Conservation (phyloP, 2,113 vertebrate genomes). For the Hippocampus abdominalis region DNA sequence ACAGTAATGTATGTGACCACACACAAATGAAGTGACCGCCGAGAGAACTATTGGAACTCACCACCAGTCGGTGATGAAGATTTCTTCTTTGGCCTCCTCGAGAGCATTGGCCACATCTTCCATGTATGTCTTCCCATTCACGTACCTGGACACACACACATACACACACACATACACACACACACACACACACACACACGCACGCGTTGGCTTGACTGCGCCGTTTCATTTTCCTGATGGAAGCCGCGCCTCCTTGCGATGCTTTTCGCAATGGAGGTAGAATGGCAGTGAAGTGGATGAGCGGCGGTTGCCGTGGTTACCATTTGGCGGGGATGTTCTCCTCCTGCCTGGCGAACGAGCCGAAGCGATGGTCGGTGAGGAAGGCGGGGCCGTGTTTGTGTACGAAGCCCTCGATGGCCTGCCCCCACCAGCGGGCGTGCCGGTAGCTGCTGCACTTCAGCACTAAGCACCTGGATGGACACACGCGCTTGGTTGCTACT, state of each 20-base stretch:
- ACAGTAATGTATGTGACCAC: not conserved
- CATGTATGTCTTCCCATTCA: conserved; percentile 91
- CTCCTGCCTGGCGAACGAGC: conserved; percentile 83
- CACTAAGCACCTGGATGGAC: conserved; percentile 78
- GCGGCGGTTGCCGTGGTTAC: conserved; percentile 59
- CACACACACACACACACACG: not conserved
- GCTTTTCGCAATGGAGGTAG: not conserved
- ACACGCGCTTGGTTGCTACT: not conserved
- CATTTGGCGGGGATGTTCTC: conserved; percentile 84
- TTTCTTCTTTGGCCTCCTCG: conserved; percentile 90
- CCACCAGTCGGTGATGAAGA: conserved; percentile 99
- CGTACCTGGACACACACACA: conserved; percentile 79
- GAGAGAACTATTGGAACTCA: conserved; percentile 57
- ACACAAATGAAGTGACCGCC: not conserved
- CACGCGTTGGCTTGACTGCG: conserved; percentile 1
- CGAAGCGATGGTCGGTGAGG: conserved; percentile 86
- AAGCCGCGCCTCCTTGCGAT: not conserved
- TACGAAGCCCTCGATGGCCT: conserved; percentile 86
- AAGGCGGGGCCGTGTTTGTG: conserved; percentile 81
- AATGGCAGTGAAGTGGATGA: not conserved
- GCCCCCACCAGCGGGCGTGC: conserved; percentile 95
- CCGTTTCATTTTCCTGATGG: not conserved
- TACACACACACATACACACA: conserved; percentile 9
- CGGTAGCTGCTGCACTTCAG: conserved; percentile 93
- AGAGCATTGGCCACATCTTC: conserved; percentile 91